Base-by-base conservation (phyloP, 2,113 vertebrate genomes). In the Triplophysa siluroides region DNA sequence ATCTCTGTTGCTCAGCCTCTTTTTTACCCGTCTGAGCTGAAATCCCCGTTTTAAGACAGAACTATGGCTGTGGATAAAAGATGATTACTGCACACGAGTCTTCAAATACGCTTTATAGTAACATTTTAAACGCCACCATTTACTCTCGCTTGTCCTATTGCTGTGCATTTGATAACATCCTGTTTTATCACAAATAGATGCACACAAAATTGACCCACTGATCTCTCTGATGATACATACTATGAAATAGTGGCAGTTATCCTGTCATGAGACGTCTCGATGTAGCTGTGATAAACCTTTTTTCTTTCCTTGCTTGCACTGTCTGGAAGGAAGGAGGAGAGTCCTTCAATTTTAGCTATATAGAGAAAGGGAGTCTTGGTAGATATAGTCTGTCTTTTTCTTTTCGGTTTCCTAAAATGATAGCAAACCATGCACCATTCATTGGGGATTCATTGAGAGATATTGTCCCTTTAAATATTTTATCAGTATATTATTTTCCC, bases 261-360 rank as follows among this genome's bases (percentile, higher is more conserved):
- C 54, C 33, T 62, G 41, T 61, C 68, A 71, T 24, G 66, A 61
- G 29, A 14, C 62, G 7, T n/a, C 16, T 7, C 9, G 63, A 78
- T 68, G 58, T 41, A 75, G 13, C 45, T 23, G 60, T 33, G 23
- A 72, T 41, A 61, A 70, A 71, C 76, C 78, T 61, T 43, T 83
- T 83, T 23, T 76, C 84, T 71, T 19, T 58, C 83, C 85, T 72
- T 78, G 75, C 86, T 76, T 78, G 84, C 81, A 84, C 77, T 62
- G 23, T 73, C 54, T 58, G 18, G 14, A 52, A 18, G 16, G 3
- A 52, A 18, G 16, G 3, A 52, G 3, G 14, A 16, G 50, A 18
- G 19, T 58, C 8, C 1, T 58, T 58, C n/a, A 4, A 58, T 58
- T 21, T 21, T 0, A n/a, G 43, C 9, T 38, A 7, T 21, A 1